phyloP scores from a whole-genome alignment of 1,140 invertebrate species.

The honey bee (Apis mellifera) region Amel_HAv3.1 CM009933.2:9388501-9389000 shows the following conservation, averaged over 20 bases:
- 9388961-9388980: not conserved
- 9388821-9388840: not conserved
- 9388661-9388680: too few species aligned
- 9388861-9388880: not conserved
- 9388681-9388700: too few species aligned
- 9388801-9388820: not conserved
- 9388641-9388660: too few species aligned
- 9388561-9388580: not conserved
- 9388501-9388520: not conserved
- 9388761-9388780: too few species aligned
- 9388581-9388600: not conserved
- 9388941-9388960: not conserved
- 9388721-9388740: too few species aligned
- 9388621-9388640: not conserved
- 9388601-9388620: too few species aligned
- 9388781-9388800: not conserved
- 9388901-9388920: not conserved
- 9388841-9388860: not conserved
- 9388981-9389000: not conserved
- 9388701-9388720: too few species aligned
- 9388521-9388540: not conserved
- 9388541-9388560: not conserved
- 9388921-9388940: not conserved
- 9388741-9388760: too few species aligned
- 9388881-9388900: conserved; percentile 6